Evolutionary conservation across 2,888 invertebrate genomes (phyloP).

Genomic region (Caenorhabditis sp.): DNA sequence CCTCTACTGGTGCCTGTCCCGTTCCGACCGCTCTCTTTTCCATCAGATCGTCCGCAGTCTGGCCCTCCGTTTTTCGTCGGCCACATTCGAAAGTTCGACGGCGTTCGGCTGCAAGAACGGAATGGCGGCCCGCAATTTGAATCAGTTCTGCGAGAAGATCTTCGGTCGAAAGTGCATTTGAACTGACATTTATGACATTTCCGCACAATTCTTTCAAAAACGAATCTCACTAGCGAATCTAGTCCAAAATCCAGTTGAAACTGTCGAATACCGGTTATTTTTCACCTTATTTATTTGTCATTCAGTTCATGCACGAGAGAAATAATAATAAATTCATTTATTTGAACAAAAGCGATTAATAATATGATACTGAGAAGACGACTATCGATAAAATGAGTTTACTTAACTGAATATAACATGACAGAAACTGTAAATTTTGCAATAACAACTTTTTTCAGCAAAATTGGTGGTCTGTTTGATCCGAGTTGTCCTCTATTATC

Average conservation of each 20-base stretch:
- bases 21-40: constrained; percentile 49
- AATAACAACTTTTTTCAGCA: too few relatives aligned
- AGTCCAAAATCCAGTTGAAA: constrained; percentile 38
- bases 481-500: too few relatives aligned
- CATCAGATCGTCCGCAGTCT: constrained; percentile 51
- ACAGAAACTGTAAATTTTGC: too few relatives aligned
- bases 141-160: constrained; percentile 59
- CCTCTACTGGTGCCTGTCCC: constrained; percentile 66
- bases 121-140: constrained; percentile 55
- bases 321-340: too few relatives aligned
- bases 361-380: too few relatives aligned
- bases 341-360: too few relatives aligned
- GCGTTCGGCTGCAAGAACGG: constrained; percentile 64
- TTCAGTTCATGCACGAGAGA: background rate
- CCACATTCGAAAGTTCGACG: constrained; percentile 53
- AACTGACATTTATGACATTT: background rate
- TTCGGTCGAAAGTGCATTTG: constrained; percentile 64
- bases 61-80: constrained; percentile 52
- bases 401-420: too few relatives aligned
- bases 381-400: too few relatives aligned
- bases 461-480: too few relatives aligned
- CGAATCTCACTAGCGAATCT: constrained; percentile 41
- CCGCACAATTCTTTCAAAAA: background rate
- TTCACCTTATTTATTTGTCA: background rate
- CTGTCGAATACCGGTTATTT: background rate